Evolutionary conservation across 2,888 invertebrate genomes (phyloP).

Genomic region (Rotaria sp.): DNA sequence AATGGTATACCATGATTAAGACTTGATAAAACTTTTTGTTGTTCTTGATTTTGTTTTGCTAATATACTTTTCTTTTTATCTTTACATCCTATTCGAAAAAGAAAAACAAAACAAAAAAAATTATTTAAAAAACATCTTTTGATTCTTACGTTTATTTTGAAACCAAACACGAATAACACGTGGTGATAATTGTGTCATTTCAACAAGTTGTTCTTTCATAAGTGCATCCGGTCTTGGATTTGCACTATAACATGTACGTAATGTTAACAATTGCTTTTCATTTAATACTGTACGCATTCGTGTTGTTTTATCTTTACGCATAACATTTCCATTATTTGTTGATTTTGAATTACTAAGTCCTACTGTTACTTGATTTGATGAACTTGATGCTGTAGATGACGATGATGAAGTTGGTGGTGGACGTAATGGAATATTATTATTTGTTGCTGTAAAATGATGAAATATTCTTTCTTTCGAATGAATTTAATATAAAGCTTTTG

Average conservation of each 20-base stretch:
- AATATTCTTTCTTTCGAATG: too few species aligned
- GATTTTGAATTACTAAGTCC: not conserved
- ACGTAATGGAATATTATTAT: slow-evolving; percentile 8
- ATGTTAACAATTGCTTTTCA: slow-evolving; percentile 92
- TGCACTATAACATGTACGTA: slow-evolving; percentile 91
- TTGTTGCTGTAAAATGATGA: not conserved
- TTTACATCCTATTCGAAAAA: slow-evolving; percentile 46
- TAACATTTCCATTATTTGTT: not conserved
- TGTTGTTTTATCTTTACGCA: slow-evolving; percentile 69
- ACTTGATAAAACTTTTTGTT: slow-evolving; percentile 73
- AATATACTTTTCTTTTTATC: slow-evolving; percentile 72
- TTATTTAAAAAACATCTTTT: too few species aligned
- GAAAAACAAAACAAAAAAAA: not conserved
- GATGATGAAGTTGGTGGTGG: slow-evolving; percentile 8
- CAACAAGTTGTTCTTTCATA: slow-evolving; percentile 97
- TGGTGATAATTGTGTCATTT: slow-evolving; percentile 93
- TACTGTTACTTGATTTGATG: not conserved
- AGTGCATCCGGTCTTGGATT: slow-evolving; percentile 96
- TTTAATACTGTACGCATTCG: slow-evolving; percentile 94
- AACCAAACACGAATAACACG: slow-evolving; percentile 98
- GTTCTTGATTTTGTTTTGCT: slow-evolving; percentile 91
- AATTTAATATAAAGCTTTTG: too few species aligned
- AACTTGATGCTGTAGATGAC: not conserved
- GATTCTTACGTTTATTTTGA: slow-evolving; percentile 60
- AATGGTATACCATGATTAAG: slow-evolving; percentile 94